Evolutionary conservation across 1,140 invertebrate species (phyloP), one percentile per base, ranked within the genome.

Genomic region (Atta cephalotes): DNA sequence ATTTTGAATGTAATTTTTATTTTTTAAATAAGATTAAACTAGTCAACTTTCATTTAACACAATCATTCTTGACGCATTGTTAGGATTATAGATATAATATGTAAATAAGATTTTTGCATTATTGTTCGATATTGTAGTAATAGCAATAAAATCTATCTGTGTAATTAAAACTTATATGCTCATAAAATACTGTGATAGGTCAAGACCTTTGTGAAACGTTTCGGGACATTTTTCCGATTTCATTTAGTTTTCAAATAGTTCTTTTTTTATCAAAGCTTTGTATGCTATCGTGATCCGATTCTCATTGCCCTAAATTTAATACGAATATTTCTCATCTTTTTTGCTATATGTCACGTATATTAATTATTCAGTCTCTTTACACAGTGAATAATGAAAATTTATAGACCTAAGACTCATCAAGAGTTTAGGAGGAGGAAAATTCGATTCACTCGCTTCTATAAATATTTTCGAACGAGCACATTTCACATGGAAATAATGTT

Each of bases 181-280:
- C 18, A 45, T 72, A 49, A 49, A 72, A 81, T 28, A 21, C 68
- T 45, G 18, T 65, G 25, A 65, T 21, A 39, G 45, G n/a, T 7
- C 6, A 25, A 81, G 21, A 56, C 28, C 12, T 0, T 72, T 10
- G 35, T 28, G 53, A 72, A 39, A 60, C n/a, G 21, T 72, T 72
- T n/a, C 28, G 12, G 18, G 49, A 80, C 49, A 60, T 39, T 60
- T 82, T 72, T 31, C 25, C 68, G 25, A 72, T 72, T 60, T 82
- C 68, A 49, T 72, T 82, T 82, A 82, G 10, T 82, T 72, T 72
- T 60, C 56, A 68, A 68, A 66, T 53, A 39, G 9, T 68, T 18
- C 6, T 28, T 56, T 82, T 71, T 82, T 9, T 66, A 10, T 25
- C 31, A 70, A 74, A 56, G 53, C 35, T 72, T 58, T 60, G 68